These are phyloP conservation scores for Pterophyllum scalare DNA, from an alignment of 2,113 vertebrate species.

Conservation along the genomic window DNA sequence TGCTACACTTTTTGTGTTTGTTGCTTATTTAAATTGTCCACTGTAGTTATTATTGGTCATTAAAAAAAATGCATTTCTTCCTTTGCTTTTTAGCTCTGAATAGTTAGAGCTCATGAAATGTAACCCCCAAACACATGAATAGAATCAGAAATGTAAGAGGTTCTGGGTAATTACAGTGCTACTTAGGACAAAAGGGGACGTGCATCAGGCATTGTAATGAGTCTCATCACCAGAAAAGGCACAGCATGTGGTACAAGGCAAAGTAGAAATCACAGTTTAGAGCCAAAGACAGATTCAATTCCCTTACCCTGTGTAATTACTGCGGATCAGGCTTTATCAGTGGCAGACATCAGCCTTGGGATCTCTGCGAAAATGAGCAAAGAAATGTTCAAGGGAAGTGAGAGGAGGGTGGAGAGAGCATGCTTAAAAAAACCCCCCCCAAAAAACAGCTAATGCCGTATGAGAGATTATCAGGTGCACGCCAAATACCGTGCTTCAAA, in stretches of 20 bases:
- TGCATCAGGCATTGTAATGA: conserved; percentile 72
- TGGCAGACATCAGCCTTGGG: conserved; percentile 70
- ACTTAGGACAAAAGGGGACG: conserved; percentile 60
- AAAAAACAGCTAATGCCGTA: conserved; percentile 42
- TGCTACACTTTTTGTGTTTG: not conserved
- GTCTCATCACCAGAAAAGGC: conserved; percentile 60
- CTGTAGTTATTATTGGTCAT: not conserved
- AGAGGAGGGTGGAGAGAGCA: conserved; percentile 32
- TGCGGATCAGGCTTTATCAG: conserved; percentile 72
- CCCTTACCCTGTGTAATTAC: conserved; percentile 72
- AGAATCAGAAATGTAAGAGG: conserved; percentile 56
- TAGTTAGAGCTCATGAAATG: conserved; percentile 41
- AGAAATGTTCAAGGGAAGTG: conserved; percentile 65
- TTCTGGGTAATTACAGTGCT: conserved; percentile 57
- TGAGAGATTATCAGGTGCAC: conserved; percentile 63
- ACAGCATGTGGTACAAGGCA: conserved; percentile 40
- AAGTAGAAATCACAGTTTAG: conserved; percentile 66
- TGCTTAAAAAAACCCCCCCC: conserved; percentile 25
- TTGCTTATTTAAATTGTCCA: not conserved
- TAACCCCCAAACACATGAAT: conserved; percentile 31
- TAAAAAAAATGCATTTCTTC: not conserved
- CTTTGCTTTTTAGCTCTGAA: not conserved
- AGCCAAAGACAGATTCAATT: conserved; percentile 68
- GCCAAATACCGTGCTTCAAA: conserved; percentile 63
- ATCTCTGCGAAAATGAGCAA: conserved; percentile 65